Percentiles rank a stretch among this genome's conserved stretches.
Conservation (phyloP, 2,888 invertebrate genomes). For the Eledona agricola region DNA sequence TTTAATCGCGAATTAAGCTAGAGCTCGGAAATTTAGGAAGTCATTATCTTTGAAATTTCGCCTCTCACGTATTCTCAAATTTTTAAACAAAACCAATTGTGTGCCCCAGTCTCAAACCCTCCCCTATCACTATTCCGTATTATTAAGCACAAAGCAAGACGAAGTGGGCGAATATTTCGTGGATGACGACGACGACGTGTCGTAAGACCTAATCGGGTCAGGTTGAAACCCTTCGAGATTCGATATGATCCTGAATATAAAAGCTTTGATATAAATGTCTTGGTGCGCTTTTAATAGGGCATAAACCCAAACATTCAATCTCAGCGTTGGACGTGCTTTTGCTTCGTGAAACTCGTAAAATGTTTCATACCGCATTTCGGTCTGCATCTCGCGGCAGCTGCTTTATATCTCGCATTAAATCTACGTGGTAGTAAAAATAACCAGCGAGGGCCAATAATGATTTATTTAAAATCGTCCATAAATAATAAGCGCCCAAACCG, state of each 20-base stretch:
- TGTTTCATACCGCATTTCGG: conserved; percentile 37
- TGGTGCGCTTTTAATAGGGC: conserved; percentile 41
- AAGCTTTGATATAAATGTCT: conserved; percentile 38
- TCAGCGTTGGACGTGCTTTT: conserved; percentile 40
- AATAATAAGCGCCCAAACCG: conserved; percentile 3
- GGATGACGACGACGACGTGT: conserved; percentile 1
- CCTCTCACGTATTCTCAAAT: no score
- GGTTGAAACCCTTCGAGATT: conserved; percentile 15
- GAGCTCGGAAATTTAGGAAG: conserved; percentile 35
- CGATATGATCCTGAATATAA: conserved; percentile 35
- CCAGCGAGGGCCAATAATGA: conserved; percentile 13
- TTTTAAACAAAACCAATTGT: no score
- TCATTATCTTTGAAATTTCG: conserved; percentile 36
- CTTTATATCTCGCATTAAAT: conserved; percentile 31
- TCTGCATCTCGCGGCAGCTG: conserved; percentile 33
- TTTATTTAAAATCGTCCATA: neutral
- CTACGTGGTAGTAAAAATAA: conserved; percentile 19
- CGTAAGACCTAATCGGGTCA: conserved; percentile 2
- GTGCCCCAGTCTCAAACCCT: no score
- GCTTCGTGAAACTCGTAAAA: conserved; percentile 42
- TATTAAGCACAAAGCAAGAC: conserved; percentile 25
- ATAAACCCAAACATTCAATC: conserved; percentile 47
- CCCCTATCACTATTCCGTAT: conserved; percentile 16
- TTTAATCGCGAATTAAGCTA: conserved; percentile 39
- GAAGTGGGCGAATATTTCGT: conserved; percentile 14